Base-by-base conservation (phyloP, 2,888 invertebrate genomes). In the Tillus elongatus region DNA sequence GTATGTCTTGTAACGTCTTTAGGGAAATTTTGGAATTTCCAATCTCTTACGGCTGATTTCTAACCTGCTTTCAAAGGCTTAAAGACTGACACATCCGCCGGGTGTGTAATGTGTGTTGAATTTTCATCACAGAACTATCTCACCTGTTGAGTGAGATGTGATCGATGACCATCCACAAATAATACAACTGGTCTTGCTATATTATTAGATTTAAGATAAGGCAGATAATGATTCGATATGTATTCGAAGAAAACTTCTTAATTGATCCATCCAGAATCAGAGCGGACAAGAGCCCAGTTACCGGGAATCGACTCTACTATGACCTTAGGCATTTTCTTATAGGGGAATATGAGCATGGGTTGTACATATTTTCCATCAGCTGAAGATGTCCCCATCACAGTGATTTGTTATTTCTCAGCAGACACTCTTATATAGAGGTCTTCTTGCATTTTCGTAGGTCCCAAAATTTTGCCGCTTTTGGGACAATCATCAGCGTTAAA, bases 381-480 rank as follows among this genome's bases (percentile, higher is more conserved):
- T n/a, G 24, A 19, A 19, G n/a, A 19, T 19, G 24, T 19, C 24
- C 24, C 24, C 24, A 19, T 19, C n/a, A n/a, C 24, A 19, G 24
- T 19, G n/a, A 19, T 19, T 8, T 19, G 24, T 19, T 19, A 6
- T 19, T 19, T 19, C n/a, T 19, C 24, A 19, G 24, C 24, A 19
- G 24, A 19, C 6, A 29, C 29, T 10, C 29, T 29, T 10, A 9
- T 10, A 29, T 29, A 29, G 12, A 29, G 10, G 11, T 29, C 29
- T 29, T 29, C 29, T 6, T 29, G 8, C 9, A 11, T 11, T 15
- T 15, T 32, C 8, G 32, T 11, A 6, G 32, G 32, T 9, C 32
- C 32, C 15, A 32, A 32, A 32, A 32, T 11, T 13, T 32, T 32
- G 4, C 32, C 32, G 11, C 15, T 29, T 11, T 29, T 29, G 11